phyloP scores from a whole-genome alignment of 2,888 invertebrate species.

The Thelaira solivaga region DNA sequence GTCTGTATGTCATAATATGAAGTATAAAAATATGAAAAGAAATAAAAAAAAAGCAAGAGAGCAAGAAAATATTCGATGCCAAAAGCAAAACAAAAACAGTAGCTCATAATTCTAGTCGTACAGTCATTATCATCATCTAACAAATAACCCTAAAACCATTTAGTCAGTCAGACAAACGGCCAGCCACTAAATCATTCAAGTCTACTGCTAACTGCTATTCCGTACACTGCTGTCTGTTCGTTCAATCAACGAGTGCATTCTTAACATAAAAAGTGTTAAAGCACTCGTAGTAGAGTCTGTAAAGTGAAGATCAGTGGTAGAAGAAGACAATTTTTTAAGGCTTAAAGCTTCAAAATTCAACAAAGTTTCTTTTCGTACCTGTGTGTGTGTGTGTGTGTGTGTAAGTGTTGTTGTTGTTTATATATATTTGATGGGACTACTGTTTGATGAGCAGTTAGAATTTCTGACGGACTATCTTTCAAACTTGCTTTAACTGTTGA shows the following conservation, averaged over 20 bases:
- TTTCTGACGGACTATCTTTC: constrained; percentile 9
- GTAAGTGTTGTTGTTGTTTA: too few species aligned
- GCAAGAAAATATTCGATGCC: constrained; percentile 25
- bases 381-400: too few species aligned
- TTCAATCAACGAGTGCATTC: too few species aligned
- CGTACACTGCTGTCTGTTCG: too few species aligned
- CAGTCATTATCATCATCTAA: constrained; percentile 41
- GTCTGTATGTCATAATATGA: not conserved
- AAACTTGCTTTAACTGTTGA: not conserved
- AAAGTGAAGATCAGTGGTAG: constrained; percentile 40
- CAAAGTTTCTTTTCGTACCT: constrained; percentile 2
- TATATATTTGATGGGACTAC: constrained; percentile 65
- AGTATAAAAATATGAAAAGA: constrained; percentile 5
- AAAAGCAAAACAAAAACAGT: constrained; percentile 47
- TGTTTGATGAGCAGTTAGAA: constrained; percentile 66
- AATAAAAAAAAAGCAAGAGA: too few species aligned
- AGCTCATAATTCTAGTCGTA: constrained; percentile 56
- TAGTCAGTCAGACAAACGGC: constrained; percentile 20
- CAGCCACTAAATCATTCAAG: constrained; percentile 22
- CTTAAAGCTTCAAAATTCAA: constrained; percentile 40
- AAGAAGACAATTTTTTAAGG: constrained; percentile 56
- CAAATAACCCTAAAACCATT: constrained; percentile 56
- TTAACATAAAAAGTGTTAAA: too few species aligned
- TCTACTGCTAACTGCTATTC: too few species aligned
- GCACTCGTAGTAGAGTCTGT: not conserved